These are phyloP conservation scores for Bungarus multicinctus DNA, from an alignment of 2,113 vertebrate genomes.

Conservation along the genomic window DNA sequence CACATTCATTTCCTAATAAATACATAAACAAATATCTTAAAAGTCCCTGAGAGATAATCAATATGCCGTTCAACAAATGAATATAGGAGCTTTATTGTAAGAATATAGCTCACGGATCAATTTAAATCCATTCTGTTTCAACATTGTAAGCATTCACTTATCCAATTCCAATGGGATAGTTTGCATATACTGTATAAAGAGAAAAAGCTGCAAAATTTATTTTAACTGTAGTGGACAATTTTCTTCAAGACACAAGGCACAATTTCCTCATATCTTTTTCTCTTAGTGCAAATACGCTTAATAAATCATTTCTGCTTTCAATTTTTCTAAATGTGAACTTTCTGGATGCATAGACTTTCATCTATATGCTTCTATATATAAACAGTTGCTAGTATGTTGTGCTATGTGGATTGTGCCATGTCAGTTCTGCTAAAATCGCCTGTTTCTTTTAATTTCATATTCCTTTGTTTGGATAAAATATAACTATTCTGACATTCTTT, in stretches of 20 bases:
- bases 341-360: neutral
- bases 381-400: neutral
- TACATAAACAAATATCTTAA: neutral
- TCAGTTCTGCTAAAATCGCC: neutral
- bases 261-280: neutral
- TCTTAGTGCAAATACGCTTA: neutral
- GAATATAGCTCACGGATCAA: neutral
- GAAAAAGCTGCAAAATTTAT: neutral
- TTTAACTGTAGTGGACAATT: neutral
- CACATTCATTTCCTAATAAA: neutral
- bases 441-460: neutral
- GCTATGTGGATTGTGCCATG: neutral
- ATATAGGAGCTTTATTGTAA: neutral
- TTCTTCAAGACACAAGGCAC: neutral
- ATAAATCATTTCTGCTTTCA: neutral
- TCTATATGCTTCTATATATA: neutral
- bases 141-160: neutral
- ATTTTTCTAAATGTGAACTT: neutral
- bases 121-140: neutral
- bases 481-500: neutral
- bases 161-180: neutral
- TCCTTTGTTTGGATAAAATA: neutral
- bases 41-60: neutral
- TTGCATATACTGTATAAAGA: neutral
- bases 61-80: neutral